Base-by-base conservation (phyloP, 2,888 invertebrate species). In the Darwinula stevensoni region DNA sequence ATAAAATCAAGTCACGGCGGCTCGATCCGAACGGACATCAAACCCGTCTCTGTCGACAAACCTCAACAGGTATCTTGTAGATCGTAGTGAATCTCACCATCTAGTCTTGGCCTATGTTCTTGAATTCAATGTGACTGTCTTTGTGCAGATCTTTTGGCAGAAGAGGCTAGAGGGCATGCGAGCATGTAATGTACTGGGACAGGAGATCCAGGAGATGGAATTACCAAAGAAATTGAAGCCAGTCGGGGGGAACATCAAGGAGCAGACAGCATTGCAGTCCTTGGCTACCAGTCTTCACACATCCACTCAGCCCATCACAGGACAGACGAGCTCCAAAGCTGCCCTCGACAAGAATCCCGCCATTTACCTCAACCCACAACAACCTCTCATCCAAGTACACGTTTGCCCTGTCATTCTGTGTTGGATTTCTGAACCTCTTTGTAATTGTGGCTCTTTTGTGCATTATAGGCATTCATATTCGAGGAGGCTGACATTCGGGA, bases 211-310 rank as follows among this genome's bases (percentile, higher is more conserved):
- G 38, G 67, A 67, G 2, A 71, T 86, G 51, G 71, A 76, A 36
- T 56, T 88, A 35, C 34, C 34, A 13, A 16, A 16, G 2, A 30
- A 34, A n/a, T 35, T 36, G 16, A 34, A 34, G 18, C 65, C 78
- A 1, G 64, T 78, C 13, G 80, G 80, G 2, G 78, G 80, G 0
- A 70, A 74, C 47, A 70, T 71, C 33, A 65, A 65, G n/a, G 74
- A 76, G 45, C 75, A 78, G 43, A 34, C 52, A 36, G 42, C 55
- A 5, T 39, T 56, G 14, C 82, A 86, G 50, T 86, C 86, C 33
- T 66, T 94, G 26, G 86, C 88, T 1, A 86, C 88, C n/a, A 82
- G 88, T 3, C 57, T 91, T 30, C 88, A 91, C 51, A 68, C 82
- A 3, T 73, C 74, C 4, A 65, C 67, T 27, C 69, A 73, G 44